Evolutionary conservation across 2,797 vertebrate species (phyloP), one percentile per base, ranked within the genome.

Genomic region (Threskiornis aethiopicus): DNA sequence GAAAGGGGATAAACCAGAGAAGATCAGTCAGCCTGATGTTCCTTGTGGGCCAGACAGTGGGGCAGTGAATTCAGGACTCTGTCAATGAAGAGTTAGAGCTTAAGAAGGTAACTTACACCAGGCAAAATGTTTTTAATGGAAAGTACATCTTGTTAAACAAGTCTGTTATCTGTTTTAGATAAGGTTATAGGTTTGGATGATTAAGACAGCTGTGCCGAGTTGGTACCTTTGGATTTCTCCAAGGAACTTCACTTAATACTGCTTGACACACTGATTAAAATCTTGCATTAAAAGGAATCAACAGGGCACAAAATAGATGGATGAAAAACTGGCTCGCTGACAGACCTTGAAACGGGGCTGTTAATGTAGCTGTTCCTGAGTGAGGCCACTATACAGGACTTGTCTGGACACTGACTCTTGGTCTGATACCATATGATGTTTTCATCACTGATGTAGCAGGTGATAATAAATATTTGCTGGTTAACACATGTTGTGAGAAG

Each of bases 221-320:
- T 84, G 33, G 86, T 87, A 55, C 73, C 51, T 94, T 93, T 79
- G 58, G 58, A 73, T 96, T 92, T 94, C 62, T 92, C 73, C 35
- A 62, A 51, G 51, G 42, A 0, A 0, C 31, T 90, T 93, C 84
- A 47, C 42, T 87, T 94, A 94, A 94, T 82, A 47, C 31, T 55
- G 16, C 39, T 70, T 90, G 95, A 89, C 78, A 87, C 12, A 29
- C 46, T 73, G 90, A 84, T 82, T 90, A 93, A 96, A 96, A 92
- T 82, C 77, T 82, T 84, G 16, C 39, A 33, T 82, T 95, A 58
- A 84, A 82, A 84, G 46, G 51, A 92, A 80, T 84, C 66, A 89
- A 70, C 58, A 54, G 28, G 42, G 28, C 28, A 87, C 58, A 86
- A 84, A 90, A 65, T 4, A 84, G 35, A 29, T 57, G 46, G 42